Evolutionary conservation across 2,888 invertebrate species (phyloP).

Genomic region (Glyphotaelius pellucidus): DNA sequence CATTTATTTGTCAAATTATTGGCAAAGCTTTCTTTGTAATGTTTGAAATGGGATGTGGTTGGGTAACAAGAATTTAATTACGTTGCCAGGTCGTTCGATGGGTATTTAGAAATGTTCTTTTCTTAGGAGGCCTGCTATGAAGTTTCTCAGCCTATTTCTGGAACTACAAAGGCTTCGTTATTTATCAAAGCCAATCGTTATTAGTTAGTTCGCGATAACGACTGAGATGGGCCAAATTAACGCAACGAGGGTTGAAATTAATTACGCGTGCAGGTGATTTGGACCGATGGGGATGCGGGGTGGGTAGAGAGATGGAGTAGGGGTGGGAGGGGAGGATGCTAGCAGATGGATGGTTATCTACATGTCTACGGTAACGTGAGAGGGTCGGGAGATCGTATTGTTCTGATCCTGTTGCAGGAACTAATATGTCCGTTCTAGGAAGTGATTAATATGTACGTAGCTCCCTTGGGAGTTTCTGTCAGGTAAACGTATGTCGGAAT

Average conservation of each 20-base stretch:
- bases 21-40: not conserved
- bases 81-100: not conserved
- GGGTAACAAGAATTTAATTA: not conserved
- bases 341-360: constrained; percentile 44
- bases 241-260: constrained; percentile 49
- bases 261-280: constrained; percentile 53
- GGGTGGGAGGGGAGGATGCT: not conserved
- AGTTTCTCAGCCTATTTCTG: not conserved
- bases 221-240: constrained; percentile 41
- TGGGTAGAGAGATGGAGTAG: no score
- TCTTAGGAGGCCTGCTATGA: not conserved
- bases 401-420: constrained; percentile 42
- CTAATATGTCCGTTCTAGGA: constrained; percentile 38
- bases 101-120: not conserved
- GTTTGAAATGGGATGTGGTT: not conserved
- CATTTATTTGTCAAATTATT: constrained; percentile 8
- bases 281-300: constrained; percentile 15
- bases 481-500: not conserved
- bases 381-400: constrained; percentile 38
- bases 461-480: constrained; percentile 10
- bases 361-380: constrained; percentile 20
- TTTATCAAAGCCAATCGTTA: constrained; percentile 43
- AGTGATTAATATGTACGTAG: constrained; percentile 39
- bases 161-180: constrained; percentile 14
- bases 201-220: constrained; percentile 51